Evolutionary conservation across 2,888 invertebrate species (phyloP), one percentile per base, ranked within the genome.

Genomic region (Lochmaea capreae): DNA sequence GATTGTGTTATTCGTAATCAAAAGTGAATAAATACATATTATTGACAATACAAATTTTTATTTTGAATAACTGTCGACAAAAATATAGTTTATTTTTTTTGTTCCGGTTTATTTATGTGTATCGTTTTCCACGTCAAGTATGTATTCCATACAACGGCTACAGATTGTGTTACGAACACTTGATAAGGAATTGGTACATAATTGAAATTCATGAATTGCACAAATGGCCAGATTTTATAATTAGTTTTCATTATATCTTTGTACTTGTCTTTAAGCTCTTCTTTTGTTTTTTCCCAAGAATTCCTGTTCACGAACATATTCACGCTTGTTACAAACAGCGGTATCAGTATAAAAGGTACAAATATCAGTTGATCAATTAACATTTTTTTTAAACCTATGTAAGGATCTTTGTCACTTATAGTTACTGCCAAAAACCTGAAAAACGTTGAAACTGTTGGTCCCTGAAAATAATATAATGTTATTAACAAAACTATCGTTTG

Each of bases 221-320:
- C 62, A 43, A 62, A 18, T 16, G 62, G 62, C 62, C 62, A 62
- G 9, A 62, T 18, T 16, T 62, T 62, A 42, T 62, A 62, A 43
- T 62, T 62, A 5, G 42, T 39, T 18, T 4, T 12, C 39, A 62
- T 42, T 16, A 62, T 62, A 12, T 42, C 42, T 18, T 16, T 39
- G 16, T 62, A 62, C 39, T 62, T 43, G 18, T 62, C 42, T 42
- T 62, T 62, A 0, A 62, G 14, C 18, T 42, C 62, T 18, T 62
- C 62, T 43, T 62, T 62, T 2, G 42, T 62, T 42, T 62, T n/a
- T 11, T 43, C 6, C 62, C 62, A 62, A 39, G 42, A 16, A 42
- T 42, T 42, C 8, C 43, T 3, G 16, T 42, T 62, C 3, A 62
- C 62, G 10, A 39, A 42, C 11, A 62, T 16, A 42, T 62, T 62